Evolutionary conservation across 2,113 vertebrate genomes (phyloP), one percentile per base, ranked within the genome.

Genomic region (Osmerus mordax): DNA sequence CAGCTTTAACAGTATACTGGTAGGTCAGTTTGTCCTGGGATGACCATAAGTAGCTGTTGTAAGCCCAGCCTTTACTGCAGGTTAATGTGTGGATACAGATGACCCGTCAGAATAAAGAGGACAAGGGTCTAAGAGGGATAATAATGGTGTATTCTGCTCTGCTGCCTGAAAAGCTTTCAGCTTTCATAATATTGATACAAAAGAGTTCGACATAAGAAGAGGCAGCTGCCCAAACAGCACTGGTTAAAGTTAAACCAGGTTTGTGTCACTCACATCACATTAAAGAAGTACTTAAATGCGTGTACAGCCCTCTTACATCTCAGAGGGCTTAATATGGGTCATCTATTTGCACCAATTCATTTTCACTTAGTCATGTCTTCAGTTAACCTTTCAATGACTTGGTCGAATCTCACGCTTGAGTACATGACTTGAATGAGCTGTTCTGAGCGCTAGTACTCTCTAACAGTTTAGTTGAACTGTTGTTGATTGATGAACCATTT

Each of bases 101-200:
- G 81, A 79, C 78, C 73, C 58, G 68, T 76, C 15, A 80, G 82
- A 16, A 86, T 77, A 16, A 80, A 84, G 21, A 87, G 76, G 52
- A 78, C 80, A 75, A 80, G 83, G 75, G 63, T 65, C 72, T 83
- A 74, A 78, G 62, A 86, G 88, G 85, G 87, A 90, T 87, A 86
- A 86, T 86, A 84, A 86, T 89, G 88, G 87, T 89, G 92, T 90
- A 91, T 92, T 90, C 85, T 91, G 90, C 91, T 83, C 87, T 89
- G 90, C 89, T 91, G 83, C 90, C 86, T 5, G 62, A 87, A 87
- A 84, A 84, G 83, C 80, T 70, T 83, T 76, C 86, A 87, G 89
- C 88, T 90, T 91, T 91, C 92, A 89, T 91, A 90, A 91, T 88
- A 89, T 92, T 88, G 73, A 76, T 73, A 83, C 85, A 86, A 88